Conservation (phyloP, 2,113 vertebrate genomes). For the Marmota monax region DNA sequence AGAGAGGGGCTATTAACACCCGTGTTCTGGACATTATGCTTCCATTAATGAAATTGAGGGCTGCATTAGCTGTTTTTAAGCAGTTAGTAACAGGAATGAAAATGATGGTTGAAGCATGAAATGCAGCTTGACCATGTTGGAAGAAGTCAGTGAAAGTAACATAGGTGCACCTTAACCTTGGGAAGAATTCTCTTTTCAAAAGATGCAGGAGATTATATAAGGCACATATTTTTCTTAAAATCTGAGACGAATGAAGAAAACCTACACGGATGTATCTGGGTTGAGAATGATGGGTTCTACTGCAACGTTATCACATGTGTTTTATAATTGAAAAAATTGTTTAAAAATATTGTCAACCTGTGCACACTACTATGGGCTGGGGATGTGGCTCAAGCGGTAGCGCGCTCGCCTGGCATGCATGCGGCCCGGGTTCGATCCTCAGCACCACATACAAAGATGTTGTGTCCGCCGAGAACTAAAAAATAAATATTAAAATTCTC, state of each 20-base stretch:
- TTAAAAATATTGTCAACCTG: background rate
- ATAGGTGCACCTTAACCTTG: background rate
- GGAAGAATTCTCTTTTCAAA: conserved; percentile 35
- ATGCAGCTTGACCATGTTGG: conserved; percentile 39
- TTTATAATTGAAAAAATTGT: background rate
- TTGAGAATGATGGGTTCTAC: background rate
- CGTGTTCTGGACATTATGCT: conserved; percentile 62
- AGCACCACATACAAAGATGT: no score
- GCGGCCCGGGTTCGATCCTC: no score
- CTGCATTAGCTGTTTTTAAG: conserved; percentile 66
- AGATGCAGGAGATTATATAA: background rate
- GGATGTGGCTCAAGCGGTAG: no score
- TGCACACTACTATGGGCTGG: background rate
- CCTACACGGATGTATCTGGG: background rate
- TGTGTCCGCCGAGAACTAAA: no score
- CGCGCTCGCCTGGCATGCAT: no score
- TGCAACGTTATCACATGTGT: background rate
- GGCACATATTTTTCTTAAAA: background rate
- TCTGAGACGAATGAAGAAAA: background rate
- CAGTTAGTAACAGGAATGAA: conserved; percentile 48
- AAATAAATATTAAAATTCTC: no score
- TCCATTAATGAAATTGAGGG: conserved; percentile 72
- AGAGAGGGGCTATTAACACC: conserved; percentile 65
- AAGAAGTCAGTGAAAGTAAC: conserved; percentile 23
- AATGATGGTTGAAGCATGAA: conserved; percentile 55